Base-by-base conservation (phyloP, 2,888 invertebrate species). In the Amitus sp. region DNA sequence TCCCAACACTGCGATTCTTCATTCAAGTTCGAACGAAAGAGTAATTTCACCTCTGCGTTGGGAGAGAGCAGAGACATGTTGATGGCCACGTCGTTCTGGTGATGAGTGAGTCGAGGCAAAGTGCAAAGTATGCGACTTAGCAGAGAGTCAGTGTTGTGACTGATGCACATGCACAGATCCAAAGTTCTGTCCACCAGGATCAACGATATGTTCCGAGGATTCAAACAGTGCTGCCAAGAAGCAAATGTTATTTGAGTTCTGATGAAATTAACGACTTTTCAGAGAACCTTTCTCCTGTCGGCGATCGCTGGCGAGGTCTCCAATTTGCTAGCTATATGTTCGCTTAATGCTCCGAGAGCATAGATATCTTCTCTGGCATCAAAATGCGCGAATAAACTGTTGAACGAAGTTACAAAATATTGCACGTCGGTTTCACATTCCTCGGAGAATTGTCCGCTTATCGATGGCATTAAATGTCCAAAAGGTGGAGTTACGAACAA, bases 401-500 rank as follows among this genome's bases (percentile, higher is more conserved):
- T 72, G 23, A 80, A 72, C 7, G 73, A 78, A 59, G 73, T 75
- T 28, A 79, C 75, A 34, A 81, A 73, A 54, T 74, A 69, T 53
- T 76, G 69, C 17, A 74, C 53, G 17, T 72, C 68, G 1, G 57
- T 40, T 39, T 70, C 62, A 45, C 68, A 71, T 47, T 78, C 74
- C 0, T 74, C 66, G 12, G 66, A 62, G 50, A 71, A 55, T 12
- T 78, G 75, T 12, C 84, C 73, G 52, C 83, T 75, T 57, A 86
- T 84, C 18, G 84, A 77, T 5, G 90, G 89, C 75, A 87, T 88
- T 18, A 89, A 68, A 45, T 83, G 77, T 33, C 82, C 80, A 72
- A 87, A 88, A 1, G 87, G 85, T 19, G 90, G 90, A 9, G 87
- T 87, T 1, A 89, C 82, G 71, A 91, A 89, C 13, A 90, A 73